A percentile compares a stretch with the other conserved stretches of the same genome.
These are phyloP conservation scores for Sebastes umbrosus DNA, from an alignment of 2,797 vertebrate species.

Conservation along the genomic window DNA sequence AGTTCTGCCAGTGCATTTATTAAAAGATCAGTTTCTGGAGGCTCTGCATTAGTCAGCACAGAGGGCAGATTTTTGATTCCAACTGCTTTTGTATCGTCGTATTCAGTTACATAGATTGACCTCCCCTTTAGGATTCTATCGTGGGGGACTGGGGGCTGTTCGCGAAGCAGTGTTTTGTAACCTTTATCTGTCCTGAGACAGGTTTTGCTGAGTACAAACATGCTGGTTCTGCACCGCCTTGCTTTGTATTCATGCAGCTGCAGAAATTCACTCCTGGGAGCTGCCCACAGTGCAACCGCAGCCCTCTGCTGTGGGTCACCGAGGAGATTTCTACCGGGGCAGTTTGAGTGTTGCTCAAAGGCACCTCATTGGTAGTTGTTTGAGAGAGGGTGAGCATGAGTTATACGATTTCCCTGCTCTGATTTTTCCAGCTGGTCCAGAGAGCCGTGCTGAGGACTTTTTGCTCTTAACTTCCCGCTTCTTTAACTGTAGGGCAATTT, in stretches of 20 bases:
- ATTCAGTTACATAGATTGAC: constrained; percentile 1
- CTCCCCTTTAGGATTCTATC: not conserved
- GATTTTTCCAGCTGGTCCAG: constrained; percentile 25
- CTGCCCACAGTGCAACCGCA: constrained; percentile 35
- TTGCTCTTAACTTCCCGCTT: not conserved
- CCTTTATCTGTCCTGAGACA: constrained; percentile 12
- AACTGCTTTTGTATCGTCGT: not conserved
- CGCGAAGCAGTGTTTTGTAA: constrained; percentile 10
- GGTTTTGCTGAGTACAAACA: constrained; percentile 22
- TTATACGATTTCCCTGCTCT: constrained; percentile 29
- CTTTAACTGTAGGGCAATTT: not conserved
- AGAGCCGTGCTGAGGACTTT: not conserved
- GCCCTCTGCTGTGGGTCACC: constrained; percentile 12
- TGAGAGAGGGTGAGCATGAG: constrained; percentile 6
- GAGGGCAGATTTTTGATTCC: not conserved
- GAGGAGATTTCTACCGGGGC: constrained; percentile 10
- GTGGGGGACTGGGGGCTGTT: not conserved
- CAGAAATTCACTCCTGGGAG: constrained; percentile 31
- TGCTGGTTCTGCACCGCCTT: constrained; percentile 7
- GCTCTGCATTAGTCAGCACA: constrained; percentile 17
- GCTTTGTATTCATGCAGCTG: constrained; percentile 39
- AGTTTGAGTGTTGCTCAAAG: constrained; percentile 12
- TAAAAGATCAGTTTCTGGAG: constrained; percentile 22
- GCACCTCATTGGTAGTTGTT: constrained; percentile 11
- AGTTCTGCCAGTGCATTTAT: constrained; percentile 19